phyloP scores from a whole-genome alignment of 2,888 invertebrate genomes.

The Bhutanitis thaidina region DNA sequence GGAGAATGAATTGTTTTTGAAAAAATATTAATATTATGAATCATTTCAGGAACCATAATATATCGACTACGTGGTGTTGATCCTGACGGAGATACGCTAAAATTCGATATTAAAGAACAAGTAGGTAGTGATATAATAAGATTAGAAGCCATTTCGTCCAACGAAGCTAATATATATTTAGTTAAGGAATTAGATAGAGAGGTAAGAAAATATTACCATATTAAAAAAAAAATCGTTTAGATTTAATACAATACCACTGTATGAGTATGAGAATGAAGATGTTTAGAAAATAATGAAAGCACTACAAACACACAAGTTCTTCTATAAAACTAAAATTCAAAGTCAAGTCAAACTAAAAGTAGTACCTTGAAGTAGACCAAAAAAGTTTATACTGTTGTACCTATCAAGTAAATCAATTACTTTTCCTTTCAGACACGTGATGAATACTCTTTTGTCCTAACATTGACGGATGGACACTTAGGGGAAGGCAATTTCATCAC shows the following conservation, averaged over 20 bases:
- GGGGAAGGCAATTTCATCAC: slow-evolving; percentile 93
- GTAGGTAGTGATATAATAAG: slow-evolving; percentile 90
- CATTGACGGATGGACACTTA: slow-evolving; percentile 91
- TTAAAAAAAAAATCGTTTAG: too few species aligned
- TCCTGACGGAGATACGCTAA: slow-evolving; percentile 90
- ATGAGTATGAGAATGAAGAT: too few species aligned
- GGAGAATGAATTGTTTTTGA: too few species aligned
- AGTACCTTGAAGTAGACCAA: too few species aligned
- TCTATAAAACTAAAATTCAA: too few species aligned
- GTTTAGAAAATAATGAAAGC: too few species aligned
- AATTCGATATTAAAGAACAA: slow-evolving; percentile 90
- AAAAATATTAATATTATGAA: too few species aligned
- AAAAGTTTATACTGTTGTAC: too few species aligned
- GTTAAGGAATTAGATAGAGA: slow-evolving; percentile 95
- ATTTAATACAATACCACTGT: too few species aligned
- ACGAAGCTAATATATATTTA: slow-evolving; percentile 92
- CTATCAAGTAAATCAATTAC: too few species aligned
- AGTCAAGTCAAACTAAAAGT: too few species aligned
- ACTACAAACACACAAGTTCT: too few species aligned
- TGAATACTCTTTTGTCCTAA: slow-evolving; percentile 93
- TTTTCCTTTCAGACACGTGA: slow-evolving; percentile 83
- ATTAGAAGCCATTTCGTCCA: slow-evolving; percentile 88
- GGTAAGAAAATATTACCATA: slow-evolving; percentile 79
- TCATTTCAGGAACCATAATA: slow-evolving; percentile 86
- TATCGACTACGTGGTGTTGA: slow-evolving; percentile 90